phyloP scores from a whole-genome alignment of 2,888 invertebrate genomes.

The Saturnia pavonia region DNA sequence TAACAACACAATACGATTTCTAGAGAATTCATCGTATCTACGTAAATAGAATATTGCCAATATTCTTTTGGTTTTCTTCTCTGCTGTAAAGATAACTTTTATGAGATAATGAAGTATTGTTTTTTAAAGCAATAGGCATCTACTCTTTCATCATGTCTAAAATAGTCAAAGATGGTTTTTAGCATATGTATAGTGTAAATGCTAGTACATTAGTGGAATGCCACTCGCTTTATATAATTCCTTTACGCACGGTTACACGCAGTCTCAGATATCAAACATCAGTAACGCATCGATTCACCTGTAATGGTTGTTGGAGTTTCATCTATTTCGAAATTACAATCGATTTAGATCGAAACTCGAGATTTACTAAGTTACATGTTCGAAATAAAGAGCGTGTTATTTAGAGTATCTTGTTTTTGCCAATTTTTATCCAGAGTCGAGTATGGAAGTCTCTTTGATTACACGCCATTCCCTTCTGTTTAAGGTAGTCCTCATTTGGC shows the following conservation, averaged over 20 bases:
- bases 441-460: too few species aligned
- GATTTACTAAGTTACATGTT: neutral
- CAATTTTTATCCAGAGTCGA: too few species aligned
- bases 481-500: too few species aligned
- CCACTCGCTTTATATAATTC: neutral
- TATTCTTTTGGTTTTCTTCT: too few species aligned
- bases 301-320: neutral
- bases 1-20: neutral
- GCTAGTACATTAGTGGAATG: neutral
- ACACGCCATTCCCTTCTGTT: too few species aligned
- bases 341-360: neutral
- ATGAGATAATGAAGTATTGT: too few species aligned
- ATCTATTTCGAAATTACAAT: neutral
- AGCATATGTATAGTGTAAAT: neutral
- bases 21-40: neutral
- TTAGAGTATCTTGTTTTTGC: too few species aligned
- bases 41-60: neutral
- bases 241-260: constrained; percentile 10
- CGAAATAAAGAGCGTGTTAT: neutral
- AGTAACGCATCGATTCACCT: constrained; percentile 3
- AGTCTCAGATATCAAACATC: constrained; percentile 4
- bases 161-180: neutral
- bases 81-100: too few species aligned
- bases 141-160: neutral
- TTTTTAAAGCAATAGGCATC: too few species aligned